phyloP scores from a whole-genome alignment of 2,113 vertebrate genomes.

The Zeus faber region DNA sequence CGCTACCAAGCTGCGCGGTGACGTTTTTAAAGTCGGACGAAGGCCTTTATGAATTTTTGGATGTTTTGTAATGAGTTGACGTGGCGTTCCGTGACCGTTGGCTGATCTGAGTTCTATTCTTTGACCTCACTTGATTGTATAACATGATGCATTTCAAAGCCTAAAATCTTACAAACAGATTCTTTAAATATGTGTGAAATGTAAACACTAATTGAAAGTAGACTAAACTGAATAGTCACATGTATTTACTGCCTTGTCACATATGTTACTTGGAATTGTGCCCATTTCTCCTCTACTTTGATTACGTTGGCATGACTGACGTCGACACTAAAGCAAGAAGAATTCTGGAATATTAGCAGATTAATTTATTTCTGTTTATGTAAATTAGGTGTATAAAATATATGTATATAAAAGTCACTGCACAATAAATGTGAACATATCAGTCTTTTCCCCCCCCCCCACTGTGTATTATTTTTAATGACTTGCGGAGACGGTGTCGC shows the following conservation, averaged over 20 bases:
- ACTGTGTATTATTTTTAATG: too few species aligned
- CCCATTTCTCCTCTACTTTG: slow-evolving; percentile 25
- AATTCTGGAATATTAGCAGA: slow-evolving; percentile 56
- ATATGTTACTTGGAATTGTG: slow-evolving; percentile 54
- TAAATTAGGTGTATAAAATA: slow-evolving; percentile 75
- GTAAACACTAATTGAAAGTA: slow-evolving; percentile 49
- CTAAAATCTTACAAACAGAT: slow-evolving; percentile 52
- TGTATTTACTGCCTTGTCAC: slow-evolving; percentile 55
- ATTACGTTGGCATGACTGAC: slow-evolving; percentile 38
- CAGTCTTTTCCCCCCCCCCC: slow-evolving; percentile 29
- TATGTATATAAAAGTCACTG: slow-evolving; percentile 76
- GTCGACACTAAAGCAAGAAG: slow-evolving; percentile 53
- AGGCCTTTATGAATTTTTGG: not conserved
- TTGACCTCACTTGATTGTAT: not conserved
- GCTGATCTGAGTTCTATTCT: too few species aligned
- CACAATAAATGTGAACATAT: slow-evolving; percentile 77
- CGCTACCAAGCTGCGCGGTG: not conserved
- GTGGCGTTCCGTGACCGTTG: not conserved
- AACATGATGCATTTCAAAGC: slow-evolving; percentile 6
- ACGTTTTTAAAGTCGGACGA: not conserved
- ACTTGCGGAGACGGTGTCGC: not conserved
- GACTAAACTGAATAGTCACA: slow-evolving; percentile 30
- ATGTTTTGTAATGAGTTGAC: not conserved
- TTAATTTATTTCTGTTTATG: slow-evolving; percentile 74
- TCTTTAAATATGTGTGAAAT: slow-evolving; percentile 37